Base-by-base conservation (phyloP, 2,113 vertebrate species). In the Bubo bubo region DNA sequence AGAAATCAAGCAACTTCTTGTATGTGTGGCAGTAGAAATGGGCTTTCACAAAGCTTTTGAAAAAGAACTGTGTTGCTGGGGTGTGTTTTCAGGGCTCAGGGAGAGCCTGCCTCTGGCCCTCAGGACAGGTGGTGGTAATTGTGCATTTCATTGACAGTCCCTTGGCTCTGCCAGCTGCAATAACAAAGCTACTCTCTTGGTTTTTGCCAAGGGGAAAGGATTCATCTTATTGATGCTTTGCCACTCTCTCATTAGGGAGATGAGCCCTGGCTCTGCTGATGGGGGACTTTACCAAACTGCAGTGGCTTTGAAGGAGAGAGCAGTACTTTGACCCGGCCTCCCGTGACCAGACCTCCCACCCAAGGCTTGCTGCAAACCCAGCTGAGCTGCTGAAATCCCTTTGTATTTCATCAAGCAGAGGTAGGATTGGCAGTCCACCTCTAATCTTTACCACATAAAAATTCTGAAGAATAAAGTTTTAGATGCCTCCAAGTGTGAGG, bases 11-110 rank as follows among this genome's bases (percentile, higher is more conserved):
- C 34, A 23, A 39, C 35, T 86, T 52, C 45, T 73, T 27, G 5
- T 28, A 23, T 0, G 1, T 5, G 34, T 53, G 34, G 55, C 24
- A 14, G 41, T 59, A 80, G 16, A 35, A 56, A 74, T 0, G 5
- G 15, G 39, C 6, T 37, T n/a, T 49, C 79, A 14, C 2, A 5
- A 67, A 73, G 37, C 50, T 70, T 55, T 8, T 50, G 53, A 5
- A 27, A 55, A 67, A 28, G 39, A 88, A 2, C 28, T 9, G 8
- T 24, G 18, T 16, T 67, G 50, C 62, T 41, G 66, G 32, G 22
- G 28, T 35, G 70, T 34, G 53, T 47, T 45, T 43, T 28, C 32
- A 7, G 32, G 20, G 34, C 58, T 43, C 0, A 2, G 41, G 56
- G 45, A 18, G 41, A 80, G 34, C 49, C 43, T 28, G 62, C 71